Conservation (phyloP, 2,888 invertebrate genomes). For the Amiota minor region DNA sequence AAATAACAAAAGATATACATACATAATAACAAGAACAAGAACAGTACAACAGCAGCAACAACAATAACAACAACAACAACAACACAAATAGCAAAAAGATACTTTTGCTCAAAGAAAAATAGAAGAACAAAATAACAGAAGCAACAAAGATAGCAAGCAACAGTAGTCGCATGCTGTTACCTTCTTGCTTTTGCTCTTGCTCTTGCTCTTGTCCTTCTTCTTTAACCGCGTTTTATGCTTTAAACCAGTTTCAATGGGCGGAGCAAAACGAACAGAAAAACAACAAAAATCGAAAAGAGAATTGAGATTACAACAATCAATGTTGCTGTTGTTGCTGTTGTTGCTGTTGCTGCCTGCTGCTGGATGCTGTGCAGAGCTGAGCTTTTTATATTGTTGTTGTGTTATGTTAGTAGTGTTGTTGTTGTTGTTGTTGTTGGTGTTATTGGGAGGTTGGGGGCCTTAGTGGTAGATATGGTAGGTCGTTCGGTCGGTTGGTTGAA, state of each 20-base stretch:
- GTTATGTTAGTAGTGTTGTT: background rate
- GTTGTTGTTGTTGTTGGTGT: background rate
- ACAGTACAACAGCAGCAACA: constrained; percentile 64
- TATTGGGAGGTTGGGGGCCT: background rate
- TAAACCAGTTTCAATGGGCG: constrained; percentile 24
- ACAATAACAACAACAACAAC: constrained; percentile 58
- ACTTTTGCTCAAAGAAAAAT: constrained; percentile 10
- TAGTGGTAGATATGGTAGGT: background rate
- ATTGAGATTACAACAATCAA: too few relatives aligned
- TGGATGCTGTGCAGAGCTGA: background rate
- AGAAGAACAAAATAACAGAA: too few relatives aligned
- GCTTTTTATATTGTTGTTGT: too few relatives aligned
- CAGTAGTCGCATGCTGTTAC: background rate
- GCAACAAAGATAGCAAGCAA: background rate
- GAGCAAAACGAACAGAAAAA: constrained; percentile 3
- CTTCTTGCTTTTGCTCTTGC: too few relatives aligned
- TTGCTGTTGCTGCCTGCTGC: background rate
- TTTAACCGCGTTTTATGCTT: background rate
- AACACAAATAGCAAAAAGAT: constrained; percentile 43
- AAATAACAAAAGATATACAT: constrained; percentile 53
- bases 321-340: constrained; percentile 1
- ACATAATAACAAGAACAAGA: constrained; percentile 47
- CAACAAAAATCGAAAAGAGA: constrained; percentile 3
- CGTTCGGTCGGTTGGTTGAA: background rate
- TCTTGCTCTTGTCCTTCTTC: too few relatives aligned